Base-by-base conservation (phyloP, 2,888 invertebrate genomes). In the Erynnis tages region DNA sequence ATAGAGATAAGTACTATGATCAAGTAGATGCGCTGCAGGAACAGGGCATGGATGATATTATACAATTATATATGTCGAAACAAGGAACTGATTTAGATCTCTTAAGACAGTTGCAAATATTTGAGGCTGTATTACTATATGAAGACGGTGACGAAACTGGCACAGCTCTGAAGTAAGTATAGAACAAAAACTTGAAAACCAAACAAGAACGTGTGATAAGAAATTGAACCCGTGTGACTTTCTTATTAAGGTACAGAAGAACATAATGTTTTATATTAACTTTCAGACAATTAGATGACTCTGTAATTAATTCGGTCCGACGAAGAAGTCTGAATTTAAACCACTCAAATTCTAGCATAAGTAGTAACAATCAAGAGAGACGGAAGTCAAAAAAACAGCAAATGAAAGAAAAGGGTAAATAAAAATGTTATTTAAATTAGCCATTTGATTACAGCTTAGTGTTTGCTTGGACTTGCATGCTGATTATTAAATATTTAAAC, bases 1-100 rank as follows among this genome's bases (percentile, higher is more conserved):
- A 98, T 82, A 96, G 97, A 82, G 98, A 99, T 76, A 95, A 96
- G 14, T 99, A 98, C 83, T 99, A 98, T 74, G 98, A 99, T 79
- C 97, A 99, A 74, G 96, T 98, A 2, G 99, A 99, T 84, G 93
- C 95, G 14, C 88, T 99, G 59, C 99, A 99, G 76, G 97, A 98
- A 62, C 98, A 97, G 76, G 96, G 96, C 14, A 96, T 97, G 83
- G 96, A 97, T 75, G 92, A 93, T 44, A 94, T 97, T 19, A 95
- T 97, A 61, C 95, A 96, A 72, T 91, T 95, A 52, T 97, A 97
- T 76, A 96, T 97, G 95, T 94, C 95, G 7, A 95, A 96, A 77
- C 96, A 96, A 60, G 97, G 97, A 29, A 97, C 97, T 0, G 98
- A 98, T 85, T 90, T 97, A 63, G 98, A 98, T 88, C 91, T 98